Evolutionary conservation across 2,797 vertebrate species (phyloP).

Genomic region (Sarcoramphus papa): DNA sequence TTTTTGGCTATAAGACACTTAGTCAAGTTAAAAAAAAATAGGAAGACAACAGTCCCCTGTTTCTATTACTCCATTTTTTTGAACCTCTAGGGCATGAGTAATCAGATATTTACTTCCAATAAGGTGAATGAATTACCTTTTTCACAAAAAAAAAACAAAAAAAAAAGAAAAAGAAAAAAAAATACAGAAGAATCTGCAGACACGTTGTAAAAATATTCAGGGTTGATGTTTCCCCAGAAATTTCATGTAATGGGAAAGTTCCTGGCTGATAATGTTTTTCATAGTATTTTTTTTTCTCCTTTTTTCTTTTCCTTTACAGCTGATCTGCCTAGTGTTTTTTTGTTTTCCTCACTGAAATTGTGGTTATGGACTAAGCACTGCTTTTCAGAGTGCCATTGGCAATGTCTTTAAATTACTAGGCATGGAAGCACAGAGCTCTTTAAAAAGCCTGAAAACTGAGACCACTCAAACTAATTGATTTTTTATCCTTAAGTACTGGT

Average conservation of each 20-base stretch:
- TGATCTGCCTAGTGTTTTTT: not conserved
- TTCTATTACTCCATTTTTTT: not conserved
- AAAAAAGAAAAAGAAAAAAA: no score
- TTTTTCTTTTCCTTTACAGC: not conserved
- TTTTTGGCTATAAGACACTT: not conserved
- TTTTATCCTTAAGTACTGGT: not conserved
- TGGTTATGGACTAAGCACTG: not conserved
- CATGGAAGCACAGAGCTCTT: not conserved
- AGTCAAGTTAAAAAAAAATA: not conserved
- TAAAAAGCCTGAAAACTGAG: conserved; percentile 10
- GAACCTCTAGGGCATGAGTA: not conserved
- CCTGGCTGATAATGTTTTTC: not conserved
- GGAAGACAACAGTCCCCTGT: accelerated
- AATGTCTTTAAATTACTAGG: conserved; percentile 13
- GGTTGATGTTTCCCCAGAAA: not conserved
- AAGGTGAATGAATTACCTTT: not conserved
- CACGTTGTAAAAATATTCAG: not conserved
- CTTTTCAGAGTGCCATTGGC: not conserved
- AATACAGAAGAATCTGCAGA: not conserved
- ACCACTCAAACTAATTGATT: conserved; percentile 9
- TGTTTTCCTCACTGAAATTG: not conserved
- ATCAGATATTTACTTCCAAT: not conserved
- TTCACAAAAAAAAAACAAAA: not conserved
- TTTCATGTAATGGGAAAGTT: not conserved
- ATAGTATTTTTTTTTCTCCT: not conserved